Conservation (phyloP, 2,797 vertebrate genomes). For the Scyliorhinus canicula region DNA sequence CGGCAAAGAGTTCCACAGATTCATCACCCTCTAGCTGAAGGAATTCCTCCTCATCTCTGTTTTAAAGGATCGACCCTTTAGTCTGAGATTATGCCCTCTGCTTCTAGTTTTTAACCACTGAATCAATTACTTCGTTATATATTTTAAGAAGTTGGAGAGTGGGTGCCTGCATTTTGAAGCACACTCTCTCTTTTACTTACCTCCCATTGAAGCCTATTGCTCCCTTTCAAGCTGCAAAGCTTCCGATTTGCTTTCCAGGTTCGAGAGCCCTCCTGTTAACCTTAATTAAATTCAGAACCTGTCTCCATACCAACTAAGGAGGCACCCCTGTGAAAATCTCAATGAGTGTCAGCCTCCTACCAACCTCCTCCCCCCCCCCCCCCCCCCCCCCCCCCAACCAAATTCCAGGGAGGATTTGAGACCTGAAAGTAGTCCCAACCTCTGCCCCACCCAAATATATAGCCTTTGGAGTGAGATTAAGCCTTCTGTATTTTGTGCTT, state of each 20-base stretch:
- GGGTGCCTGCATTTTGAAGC: not conserved
- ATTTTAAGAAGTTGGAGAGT: not conserved
- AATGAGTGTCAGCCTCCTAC: not conserved
- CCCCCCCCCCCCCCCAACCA: too few species aligned
- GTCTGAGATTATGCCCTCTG: too few species aligned
- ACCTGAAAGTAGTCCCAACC: not conserved
- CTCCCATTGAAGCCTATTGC: not conserved
- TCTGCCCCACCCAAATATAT: not conserved
- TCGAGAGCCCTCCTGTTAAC: not conserved
- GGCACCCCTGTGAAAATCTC: not conserved
- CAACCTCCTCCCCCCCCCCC: not conserved
- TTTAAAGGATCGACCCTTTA: too few species aligned
- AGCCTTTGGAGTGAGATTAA: not conserved
- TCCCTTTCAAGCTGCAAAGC: not conserved
- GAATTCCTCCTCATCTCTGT: too few species aligned
- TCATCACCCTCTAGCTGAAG: too few species aligned
- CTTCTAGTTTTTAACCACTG: too few species aligned
- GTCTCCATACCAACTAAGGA: not conserved
- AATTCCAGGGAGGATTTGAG: not conserved
- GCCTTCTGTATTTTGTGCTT: not conserved
- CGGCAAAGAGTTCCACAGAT: too few species aligned
- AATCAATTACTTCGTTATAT: not conserved
- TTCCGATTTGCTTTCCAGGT: not conserved
- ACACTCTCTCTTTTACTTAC: too few species aligned
- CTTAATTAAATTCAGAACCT: not conserved